Conservation (phyloP, 2,113 vertebrate genomes). For the Zapornia atra region DNA sequence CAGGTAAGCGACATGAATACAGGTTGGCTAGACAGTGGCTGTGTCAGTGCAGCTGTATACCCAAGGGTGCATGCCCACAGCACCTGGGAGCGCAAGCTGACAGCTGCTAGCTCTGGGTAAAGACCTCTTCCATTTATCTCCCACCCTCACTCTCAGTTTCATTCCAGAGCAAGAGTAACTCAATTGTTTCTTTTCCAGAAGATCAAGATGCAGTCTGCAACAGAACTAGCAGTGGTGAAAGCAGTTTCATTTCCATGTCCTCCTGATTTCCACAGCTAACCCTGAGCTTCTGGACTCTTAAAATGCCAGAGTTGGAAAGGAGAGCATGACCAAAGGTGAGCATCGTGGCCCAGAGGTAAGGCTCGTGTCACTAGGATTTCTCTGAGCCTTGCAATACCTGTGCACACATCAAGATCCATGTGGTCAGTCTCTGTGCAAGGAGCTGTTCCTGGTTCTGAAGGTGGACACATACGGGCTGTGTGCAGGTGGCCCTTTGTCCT, state of each 20-base stretch:
- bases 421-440: background rate
- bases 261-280: background rate
- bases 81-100: background rate
- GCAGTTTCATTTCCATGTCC: background rate
- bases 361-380: background rate
- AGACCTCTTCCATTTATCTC: background rate
- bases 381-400: background rate
- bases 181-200: background rate
- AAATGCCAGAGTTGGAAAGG: background rate
- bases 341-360: background rate
- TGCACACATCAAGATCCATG: background rate
- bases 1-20: background rate
- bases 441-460: background rate
- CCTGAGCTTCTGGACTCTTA: background rate
- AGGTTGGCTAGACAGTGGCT: background rate
- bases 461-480: background rate
- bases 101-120: background rate
- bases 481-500: background rate
- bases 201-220: background rate
- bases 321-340: background rate
- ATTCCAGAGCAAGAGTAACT: background rate
- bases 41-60: background rate
- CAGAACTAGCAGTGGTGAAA: background rate
- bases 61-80: background rate
- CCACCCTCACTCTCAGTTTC: background rate